Conservation (phyloP, 1,140 invertebrate genomes). For the Helicoverpa zea region DNA sequence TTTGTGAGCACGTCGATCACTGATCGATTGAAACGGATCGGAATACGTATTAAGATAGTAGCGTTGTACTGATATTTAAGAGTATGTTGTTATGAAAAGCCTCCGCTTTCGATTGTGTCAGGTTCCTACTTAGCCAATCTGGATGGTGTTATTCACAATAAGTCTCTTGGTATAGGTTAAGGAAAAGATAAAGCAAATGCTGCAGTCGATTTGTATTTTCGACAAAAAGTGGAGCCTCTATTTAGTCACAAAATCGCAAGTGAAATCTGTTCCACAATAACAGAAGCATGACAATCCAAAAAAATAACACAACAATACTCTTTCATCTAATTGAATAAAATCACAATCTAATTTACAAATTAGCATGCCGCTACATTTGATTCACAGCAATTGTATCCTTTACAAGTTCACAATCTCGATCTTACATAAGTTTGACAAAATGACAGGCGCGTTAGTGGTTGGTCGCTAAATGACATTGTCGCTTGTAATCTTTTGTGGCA, state of each 20-base stretch:
- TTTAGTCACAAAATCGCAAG: neutral
- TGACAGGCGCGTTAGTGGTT: constrained; percentile 61
- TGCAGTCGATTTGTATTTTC: too few species aligned
- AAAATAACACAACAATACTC: neutral
- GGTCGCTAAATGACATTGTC: constrained; percentile 72
- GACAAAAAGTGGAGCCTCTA: neutral
- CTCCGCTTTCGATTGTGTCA: neutral
- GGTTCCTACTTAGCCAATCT: neutral
- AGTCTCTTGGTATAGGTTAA: too few species aligned
- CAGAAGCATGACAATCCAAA: neutral
- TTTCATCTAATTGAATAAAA: constrained; percentile 3
- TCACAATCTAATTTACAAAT: constrained; percentile 27
- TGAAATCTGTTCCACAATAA: neutral
- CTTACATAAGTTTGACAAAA: constrained; percentile 60
- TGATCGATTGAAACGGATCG: constrained; percentile 57
- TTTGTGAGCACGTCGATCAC: constrained; percentile 63
- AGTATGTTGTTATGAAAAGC: neutral
- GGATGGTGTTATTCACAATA: too few species aligned
- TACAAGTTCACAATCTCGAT: constrained; percentile 37
- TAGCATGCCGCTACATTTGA: constrained; percentile 31
- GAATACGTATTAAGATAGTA: constrained; percentile 48
- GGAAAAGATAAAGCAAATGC: too few species aligned
- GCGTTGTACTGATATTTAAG: constrained; percentile 32
- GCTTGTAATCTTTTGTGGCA: constrained; percentile 58
- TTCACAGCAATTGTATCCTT: constrained; percentile 40